Evolutionary conservation across 2,888 invertebrate genomes (phyloP), one percentile per base, ranked within the genome.

Genomic region (Onthophagus sagittarius): DNA sequence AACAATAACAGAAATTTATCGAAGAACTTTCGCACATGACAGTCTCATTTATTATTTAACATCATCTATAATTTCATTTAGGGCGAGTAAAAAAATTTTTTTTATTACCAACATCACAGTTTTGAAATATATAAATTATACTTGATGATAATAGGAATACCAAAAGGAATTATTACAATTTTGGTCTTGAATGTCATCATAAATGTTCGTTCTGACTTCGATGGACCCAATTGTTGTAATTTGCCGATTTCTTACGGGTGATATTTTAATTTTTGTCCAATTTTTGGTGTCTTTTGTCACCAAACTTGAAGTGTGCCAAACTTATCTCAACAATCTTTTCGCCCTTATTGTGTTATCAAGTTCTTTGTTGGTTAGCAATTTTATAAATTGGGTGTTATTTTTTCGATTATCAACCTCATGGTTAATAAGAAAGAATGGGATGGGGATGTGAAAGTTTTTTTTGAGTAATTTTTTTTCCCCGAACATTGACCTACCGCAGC

Each of bases 191-290:
- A n/a, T n/a, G n/a, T n/a, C n/a, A n/a, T n/a, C n/a, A n/a, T n/a
- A n/a, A n/a, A n/a, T n/a, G n/a, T n/a, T n/a, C n/a, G n/a, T n/a
- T n/a, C n/a, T n/a, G 67, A 67, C 31, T 23, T n/a, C 67, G 32
- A 64, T 13, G 13, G 64, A 23, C 70, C 76, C 78, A 82, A 84
- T 84, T 83, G 83, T 83, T 84, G 81, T 84, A 84, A 84, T 84
- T 84, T 84, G 69, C 77, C 78, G 83, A 84, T 84, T 82, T 71
- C 80, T 80, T 79, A 79, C 78, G 76, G 79, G 39, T 81, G 83
- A 83, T 83, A 83, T 83, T 83, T 84, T 83, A 84, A 84, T 84
- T 84, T 82, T 81, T 80, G 83, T 79, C 73, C 63, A 15, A 15
- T 14, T 32, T 23, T 23, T 9, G 64, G 64, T 15, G 64, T 67